Evolutionary conservation across 2,113 vertebrate genomes (phyloP), one percentile per base, ranked within the genome.

Genomic region (Tautogolabrus adspersus): DNA sequence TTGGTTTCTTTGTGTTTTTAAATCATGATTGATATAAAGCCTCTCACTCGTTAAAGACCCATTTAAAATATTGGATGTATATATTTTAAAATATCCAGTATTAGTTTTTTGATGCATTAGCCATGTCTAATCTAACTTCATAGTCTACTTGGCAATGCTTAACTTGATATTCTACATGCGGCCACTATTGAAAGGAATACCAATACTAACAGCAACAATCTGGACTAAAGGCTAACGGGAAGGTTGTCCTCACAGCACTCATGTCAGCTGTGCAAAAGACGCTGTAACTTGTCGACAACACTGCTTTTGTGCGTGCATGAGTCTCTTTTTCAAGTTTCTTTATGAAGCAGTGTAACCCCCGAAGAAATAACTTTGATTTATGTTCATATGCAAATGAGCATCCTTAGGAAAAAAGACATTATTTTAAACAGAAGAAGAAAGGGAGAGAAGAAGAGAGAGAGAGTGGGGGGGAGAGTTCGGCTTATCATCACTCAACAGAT

Each of bases 341-440:
- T 78, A 79, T 83, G 70, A 85, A 84, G 84, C 19, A 44, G 49
- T 56, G 64, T 37, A 71, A 51, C 42, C 59, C 73, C 69, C 3
- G 3, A 67, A 87, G 54, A 86, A 85, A 90, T 73, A 73, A 71
- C 67, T 87, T 85, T 89, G 83, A 89, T 90, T 89, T 81, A 72
- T 75, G 88, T 87, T 91, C 93, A 87, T 60, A 89, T 89, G 88
- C 88, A 91, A 91, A 92, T 89, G 40, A 13, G 10, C 68, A 76
- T 81, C 64, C 75, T 79, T 68, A 73, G 62, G 47, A 76, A 67
- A 82, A 68, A 44, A 81, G 44, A 51, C 22, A 78, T 73, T 72
- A 66, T 89, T 72, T 84, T 79, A 83, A 59, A 75, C 13, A 66
- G 68, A 37, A 66, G 54, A 75, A 62, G 46, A 67, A 77, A 81